Evolutionary conservation across 1,140 invertebrate genomes (phyloP), one percentile per base, ranked within the genome.

Genomic region (Habropoda laboriosa): DNA sequence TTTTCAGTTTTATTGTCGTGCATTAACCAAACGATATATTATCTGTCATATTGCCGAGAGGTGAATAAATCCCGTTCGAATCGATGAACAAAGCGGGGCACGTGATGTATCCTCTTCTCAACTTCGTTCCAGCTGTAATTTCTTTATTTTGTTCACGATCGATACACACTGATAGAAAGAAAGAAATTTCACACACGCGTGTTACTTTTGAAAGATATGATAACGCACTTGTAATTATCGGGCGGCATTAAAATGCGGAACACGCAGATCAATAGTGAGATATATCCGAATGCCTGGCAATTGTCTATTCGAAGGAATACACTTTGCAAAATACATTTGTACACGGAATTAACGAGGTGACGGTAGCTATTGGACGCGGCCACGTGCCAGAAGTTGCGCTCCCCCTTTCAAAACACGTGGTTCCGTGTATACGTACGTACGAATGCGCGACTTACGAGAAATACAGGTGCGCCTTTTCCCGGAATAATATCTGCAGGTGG

Each of bases 11-110:
- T 63, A 72, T 77, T 61, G 38, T 57, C 16, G 21, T 2, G 30
- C 24, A n/a, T 30, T 72, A 49, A 81, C 27, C 16, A 7, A 6
- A 64, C 47, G n/a, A 53, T 53, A 72, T 16, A 18, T 67, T 45
- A 45, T 35, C 40, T 35, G 21, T 45, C n/a, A 27, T 5, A 0
- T 18, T 6, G 21, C 7, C 21, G n/a, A 51, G 3, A 53, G 32
- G n/a, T 2, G 12, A 67, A 40, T 53, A 27, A 21, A 38, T 18
- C 3, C 24, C n/a, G 16, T 38, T 18, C 16, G 3, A 38, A 51
- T 58, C 21, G 16, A n/a, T 45, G 4, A 21, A 30, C 18, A 16
- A 58, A 13, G 3, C 0, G n/a, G 21, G 2, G 38, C 12, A 24
- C 7, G 12, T 61, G 3, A 18, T 21, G 5, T 30, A n/a, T n/a